Percentiles rank a stretch among this genome's conserved stretches.
Conservation (phyloP, 2,113 vertebrate species). For the Centropus bengalensis region DNA sequence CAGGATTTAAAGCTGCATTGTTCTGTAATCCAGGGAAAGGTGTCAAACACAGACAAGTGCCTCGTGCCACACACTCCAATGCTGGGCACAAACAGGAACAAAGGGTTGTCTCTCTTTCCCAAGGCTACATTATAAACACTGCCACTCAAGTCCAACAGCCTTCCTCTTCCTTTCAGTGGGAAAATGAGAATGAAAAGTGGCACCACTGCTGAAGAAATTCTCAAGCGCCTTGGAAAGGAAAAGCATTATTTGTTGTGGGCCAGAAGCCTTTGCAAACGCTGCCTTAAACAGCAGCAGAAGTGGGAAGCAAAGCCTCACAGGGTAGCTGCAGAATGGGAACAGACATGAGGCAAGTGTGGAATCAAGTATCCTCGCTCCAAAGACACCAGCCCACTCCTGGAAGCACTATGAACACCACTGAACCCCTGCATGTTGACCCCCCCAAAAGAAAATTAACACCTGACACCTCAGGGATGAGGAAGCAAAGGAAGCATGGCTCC, state of each 20-base stretch:
- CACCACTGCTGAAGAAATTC: neutral
- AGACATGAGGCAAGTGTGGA: fast-evolving
- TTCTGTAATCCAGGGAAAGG: neutral
- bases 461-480: fast-evolving
- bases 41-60: neutral
- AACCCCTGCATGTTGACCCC: fast-evolving
- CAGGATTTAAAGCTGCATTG: fast-evolving
- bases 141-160: neutral
- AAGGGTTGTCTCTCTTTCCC: neutral
- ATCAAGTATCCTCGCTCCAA: neutral
- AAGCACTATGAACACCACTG: neutral
- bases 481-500: fast-evolving
- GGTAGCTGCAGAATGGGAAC: neutral
- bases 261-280: neutral
- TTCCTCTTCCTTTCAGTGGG: neutral
- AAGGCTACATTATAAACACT: fast-evolving
- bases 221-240: neutral
- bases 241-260: fast-evolving
- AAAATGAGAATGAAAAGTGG: neutral
- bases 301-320: fast-evolving
- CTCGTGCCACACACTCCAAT: neutral
- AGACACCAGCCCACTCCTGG: neutral
- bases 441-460: no score
- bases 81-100: neutral
- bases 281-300: neutral